Evolutionary conservation across 2,888 invertebrate species (phyloP).

Genomic region (Rhingia rostrata): DNA sequence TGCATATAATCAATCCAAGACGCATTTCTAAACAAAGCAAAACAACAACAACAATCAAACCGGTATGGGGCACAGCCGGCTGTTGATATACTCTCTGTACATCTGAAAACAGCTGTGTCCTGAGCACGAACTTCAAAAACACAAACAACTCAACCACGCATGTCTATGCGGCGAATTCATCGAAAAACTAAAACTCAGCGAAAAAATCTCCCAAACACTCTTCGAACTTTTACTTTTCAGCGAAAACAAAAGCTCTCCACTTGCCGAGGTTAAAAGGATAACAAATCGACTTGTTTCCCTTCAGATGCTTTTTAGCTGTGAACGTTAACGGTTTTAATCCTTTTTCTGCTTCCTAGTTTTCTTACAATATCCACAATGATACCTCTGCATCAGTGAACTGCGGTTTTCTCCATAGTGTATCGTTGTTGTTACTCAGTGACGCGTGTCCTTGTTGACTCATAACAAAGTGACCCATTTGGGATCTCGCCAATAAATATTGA

Average conservation of each 20-base stretch:
- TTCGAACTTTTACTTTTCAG: conserved; percentile 3
- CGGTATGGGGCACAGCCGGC: conserved; percentile 40
- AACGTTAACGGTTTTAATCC: conserved; percentile 50
- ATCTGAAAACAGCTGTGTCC: conserved; percentile 44
- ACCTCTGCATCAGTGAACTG: conserved; percentile 51
- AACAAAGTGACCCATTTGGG: conserved; percentile 54
- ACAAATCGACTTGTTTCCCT: conserved; percentile 57
- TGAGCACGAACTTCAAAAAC: conserved; percentile 42
- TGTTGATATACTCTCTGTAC: neutral
- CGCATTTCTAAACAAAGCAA: no score
- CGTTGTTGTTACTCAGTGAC: conserved; percentile 10
- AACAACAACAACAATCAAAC: neutral
- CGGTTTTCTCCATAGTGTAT: conserved; percentile 11
- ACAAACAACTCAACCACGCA: conserved; percentile 59
- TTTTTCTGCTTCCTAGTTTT: conserved; percentile 13
- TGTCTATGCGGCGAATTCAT: conserved; percentile 68
- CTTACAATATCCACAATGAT: conserved; percentile 6
- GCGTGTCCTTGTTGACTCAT: conserved; percentile 65
- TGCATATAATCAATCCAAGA: no score
- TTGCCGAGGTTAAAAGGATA: conserved; percentile 67
- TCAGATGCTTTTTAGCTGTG: conserved; percentile 65
- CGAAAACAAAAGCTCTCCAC: conserved; percentile 59
- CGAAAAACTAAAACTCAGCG: conserved; percentile 41
- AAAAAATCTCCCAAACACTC: conserved; percentile 11
- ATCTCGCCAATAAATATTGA: conserved; percentile 44